Conservation (phyloP, 2,113 vertebrate species). For the Piaya cayana region DNA sequence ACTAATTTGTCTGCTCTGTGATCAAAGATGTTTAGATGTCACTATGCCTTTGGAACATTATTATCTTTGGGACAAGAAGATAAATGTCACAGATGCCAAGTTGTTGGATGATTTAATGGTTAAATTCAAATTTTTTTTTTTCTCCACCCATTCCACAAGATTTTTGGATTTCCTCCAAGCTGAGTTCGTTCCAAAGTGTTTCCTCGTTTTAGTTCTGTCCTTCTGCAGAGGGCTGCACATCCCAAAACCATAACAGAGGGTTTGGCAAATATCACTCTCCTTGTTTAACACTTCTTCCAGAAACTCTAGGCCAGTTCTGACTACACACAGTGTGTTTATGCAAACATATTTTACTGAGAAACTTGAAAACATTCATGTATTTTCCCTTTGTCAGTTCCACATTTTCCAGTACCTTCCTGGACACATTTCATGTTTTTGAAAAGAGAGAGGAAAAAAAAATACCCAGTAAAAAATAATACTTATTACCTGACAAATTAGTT, state of each 20-base stretch:
- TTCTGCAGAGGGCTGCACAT: conserved; percentile 46
- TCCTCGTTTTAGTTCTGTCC: conserved; percentile 51
- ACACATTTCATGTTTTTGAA: neutral
- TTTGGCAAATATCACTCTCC: conserved; percentile 51
- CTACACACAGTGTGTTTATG: conserved; percentile 47
- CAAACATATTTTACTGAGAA: conserved; percentile 18
- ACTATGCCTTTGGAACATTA: conserved; percentile 22
- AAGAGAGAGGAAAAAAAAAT: neutral
- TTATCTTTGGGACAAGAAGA: conserved; percentile 41
- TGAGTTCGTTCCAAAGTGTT: conserved; percentile 55
- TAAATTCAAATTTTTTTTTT: conserved; percentile 1
- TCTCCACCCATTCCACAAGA: conserved; percentile 52
- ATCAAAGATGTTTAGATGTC: conserved; percentile 56
- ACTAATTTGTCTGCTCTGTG: conserved; percentile 13
- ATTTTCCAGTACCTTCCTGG: neutral
- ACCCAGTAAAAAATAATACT: neutral
- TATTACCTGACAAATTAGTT: neutral
- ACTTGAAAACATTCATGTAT: conserved; percentile 23
- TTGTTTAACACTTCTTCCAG: conserved; percentile 53
- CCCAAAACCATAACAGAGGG: conserved; percentile 38
- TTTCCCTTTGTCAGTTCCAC: conserved; percentile 7
- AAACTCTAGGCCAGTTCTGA: conserved; percentile 35
- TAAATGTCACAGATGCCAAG: conserved; percentile 31
- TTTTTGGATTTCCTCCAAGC: conserved; percentile 49
- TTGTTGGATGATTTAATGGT: conserved; percentile 57